Conservation (phyloP, 2,113 vertebrate genomes). For the Eurypyga helias region DNA sequence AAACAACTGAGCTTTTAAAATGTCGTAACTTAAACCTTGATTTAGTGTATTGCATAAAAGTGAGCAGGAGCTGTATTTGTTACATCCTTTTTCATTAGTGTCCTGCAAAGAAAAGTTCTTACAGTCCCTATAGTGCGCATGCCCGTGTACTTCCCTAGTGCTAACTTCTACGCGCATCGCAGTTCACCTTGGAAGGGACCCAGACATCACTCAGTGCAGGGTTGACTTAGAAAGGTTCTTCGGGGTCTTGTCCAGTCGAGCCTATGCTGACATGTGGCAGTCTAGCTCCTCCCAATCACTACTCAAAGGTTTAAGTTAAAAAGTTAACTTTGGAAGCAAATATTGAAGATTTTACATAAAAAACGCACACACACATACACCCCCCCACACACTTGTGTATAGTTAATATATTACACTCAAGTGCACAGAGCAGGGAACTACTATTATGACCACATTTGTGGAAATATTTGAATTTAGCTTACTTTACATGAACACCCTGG, state of each 20-base stretch:
- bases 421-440: background rate
- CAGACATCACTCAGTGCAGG: background rate
- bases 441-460: background rate
- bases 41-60: background rate
- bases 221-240: background rate
- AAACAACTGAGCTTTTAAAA: constrained; percentile 18
- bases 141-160: background rate
- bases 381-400: background rate
- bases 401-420: background rate
- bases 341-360: background rate
- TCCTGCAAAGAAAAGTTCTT: background rate
- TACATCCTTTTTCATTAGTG: background rate
- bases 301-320: background rate
- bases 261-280: background rate
- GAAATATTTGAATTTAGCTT: constrained; percentile 65
- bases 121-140: accelerated
- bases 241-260: background rate
- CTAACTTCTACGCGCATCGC: background rate
- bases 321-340: constrained; percentile 9
- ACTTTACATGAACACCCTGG: constrained; percentile 49
- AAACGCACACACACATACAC: background rate
- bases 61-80: background rate
- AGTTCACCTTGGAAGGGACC: background rate
- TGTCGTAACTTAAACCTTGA: background rate
- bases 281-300: background rate